These are phyloP conservation scores for Acipenser ruthenus DNA, from an alignment of 2,797 vertebrate species.

Conservation along the genomic window DNA sequence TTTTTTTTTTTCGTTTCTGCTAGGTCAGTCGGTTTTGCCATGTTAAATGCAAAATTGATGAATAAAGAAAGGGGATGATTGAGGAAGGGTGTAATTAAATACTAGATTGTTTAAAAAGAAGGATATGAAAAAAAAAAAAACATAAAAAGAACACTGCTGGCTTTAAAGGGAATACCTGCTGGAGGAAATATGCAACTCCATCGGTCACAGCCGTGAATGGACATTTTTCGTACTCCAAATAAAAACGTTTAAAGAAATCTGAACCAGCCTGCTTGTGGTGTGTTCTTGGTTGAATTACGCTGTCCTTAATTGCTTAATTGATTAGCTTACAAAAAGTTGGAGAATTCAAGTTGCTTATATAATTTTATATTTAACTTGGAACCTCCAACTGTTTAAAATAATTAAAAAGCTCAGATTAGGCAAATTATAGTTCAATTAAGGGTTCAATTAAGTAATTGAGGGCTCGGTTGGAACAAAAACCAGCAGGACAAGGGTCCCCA, in stretches of 20 bases:
- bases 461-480: too few relatives aligned
- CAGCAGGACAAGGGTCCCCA: too few relatives aligned
- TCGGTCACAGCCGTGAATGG: conserved; percentile 51
- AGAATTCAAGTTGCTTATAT: too few relatives aligned
- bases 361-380: too few relatives aligned
- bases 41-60: too few relatives aligned
- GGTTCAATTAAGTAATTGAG: too few relatives aligned
- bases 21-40: background rate
- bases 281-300: background rate
- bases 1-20: too few relatives aligned
- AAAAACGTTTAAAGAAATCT: conserved; percentile 39
- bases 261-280: conserved; percentile 9
- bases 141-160: conserved; percentile 39
- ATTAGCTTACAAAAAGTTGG: too few relatives aligned
- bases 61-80: conserved; percentile 10
- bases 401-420: too few relatives aligned
- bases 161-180: conserved; percentile 53
- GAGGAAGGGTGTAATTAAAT: conserved; percentile 14
- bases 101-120: conserved; percentile 26
- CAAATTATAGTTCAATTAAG: too few relatives aligned
- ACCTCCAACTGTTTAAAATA: too few relatives aligned
- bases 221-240: conserved; percentile 53
- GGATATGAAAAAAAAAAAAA: conserved; percentile 17
- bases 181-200: conserved; percentile 55
- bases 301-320: too few relatives aligned